Evolutionary conservation across 2,113 vertebrate genomes (phyloP).

Genomic region (Poicephalus meyeri): DNA sequence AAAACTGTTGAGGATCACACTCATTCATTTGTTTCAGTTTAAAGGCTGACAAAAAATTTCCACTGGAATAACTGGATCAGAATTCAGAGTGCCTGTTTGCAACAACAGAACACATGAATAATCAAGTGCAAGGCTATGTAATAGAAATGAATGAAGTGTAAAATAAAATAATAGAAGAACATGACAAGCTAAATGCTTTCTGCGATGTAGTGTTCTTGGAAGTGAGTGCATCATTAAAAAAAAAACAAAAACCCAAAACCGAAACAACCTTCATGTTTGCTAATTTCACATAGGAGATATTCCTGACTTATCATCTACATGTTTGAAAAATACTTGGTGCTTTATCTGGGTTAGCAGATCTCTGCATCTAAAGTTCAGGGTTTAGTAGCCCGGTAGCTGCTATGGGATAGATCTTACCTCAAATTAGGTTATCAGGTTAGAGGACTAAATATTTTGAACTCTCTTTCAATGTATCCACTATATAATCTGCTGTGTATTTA

Average conservation of each 20-base stretch:
- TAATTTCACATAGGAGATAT: slow-evolving; percentile 37
- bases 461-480: background rate
- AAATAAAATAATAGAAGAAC: slow-evolving; percentile 73
- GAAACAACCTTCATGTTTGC: background rate
- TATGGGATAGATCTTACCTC: background rate
- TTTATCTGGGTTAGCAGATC: background rate
- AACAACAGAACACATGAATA: slow-evolving; percentile 61
- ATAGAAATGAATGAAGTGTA: slow-evolving; percentile 75
- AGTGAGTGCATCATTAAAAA: slow-evolving; percentile 9
- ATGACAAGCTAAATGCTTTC: slow-evolving; percentile 63
- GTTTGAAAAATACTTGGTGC: background rate
- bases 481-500: background rate
- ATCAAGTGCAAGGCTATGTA: slow-evolving; percentile 63
- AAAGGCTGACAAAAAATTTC: slow-evolving; percentile 65
- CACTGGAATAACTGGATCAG: slow-evolving; percentile 39
- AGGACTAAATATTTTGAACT: background rate
- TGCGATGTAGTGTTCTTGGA: slow-evolving; percentile 44
- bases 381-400: background rate
- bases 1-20: slow-evolving; percentile 56
- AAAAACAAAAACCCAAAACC: background rate
- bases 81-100: slow-evolving; percentile 49
- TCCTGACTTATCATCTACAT: background rate
- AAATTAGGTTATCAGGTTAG: background rate
- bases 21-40: slow-evolving; percentile 67
- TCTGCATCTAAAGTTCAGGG: background rate